phyloP scores from a whole-genome alignment of 2,113 vertebrate species.

The Coptodon bakossiorum region DNA sequence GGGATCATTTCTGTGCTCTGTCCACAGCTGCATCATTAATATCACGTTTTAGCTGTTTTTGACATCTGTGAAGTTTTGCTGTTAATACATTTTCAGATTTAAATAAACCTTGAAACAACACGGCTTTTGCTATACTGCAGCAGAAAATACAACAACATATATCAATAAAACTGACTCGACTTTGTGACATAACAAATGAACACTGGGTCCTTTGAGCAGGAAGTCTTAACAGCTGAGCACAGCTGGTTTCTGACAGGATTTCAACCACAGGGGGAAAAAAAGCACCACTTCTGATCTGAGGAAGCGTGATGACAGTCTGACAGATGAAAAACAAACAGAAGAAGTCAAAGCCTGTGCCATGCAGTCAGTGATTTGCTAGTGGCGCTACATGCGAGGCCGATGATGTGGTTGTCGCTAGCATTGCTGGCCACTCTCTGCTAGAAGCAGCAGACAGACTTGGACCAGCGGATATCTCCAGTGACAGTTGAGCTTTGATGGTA shows the following conservation, averaged over 20 bases:
- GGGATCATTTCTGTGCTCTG: neutral
- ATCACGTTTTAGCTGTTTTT: neutral
- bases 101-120: neutral
- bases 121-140: neutral
- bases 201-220: neutral
- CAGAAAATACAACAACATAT: neutral
- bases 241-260: neutral
- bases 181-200: neutral
- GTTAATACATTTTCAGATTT: neutral
- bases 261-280: neutral
- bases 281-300: neutral
- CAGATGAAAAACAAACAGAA: neutral
- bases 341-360: neutral
- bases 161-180: neutral
- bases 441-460: neutral
- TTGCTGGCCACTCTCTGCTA: neutral
- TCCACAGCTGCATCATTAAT: neutral
- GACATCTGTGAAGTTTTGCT: neutral
- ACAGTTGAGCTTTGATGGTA: neutral
- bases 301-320: neutral
- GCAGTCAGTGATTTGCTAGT: neutral
- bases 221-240: neutral
- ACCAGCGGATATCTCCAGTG: neutral
- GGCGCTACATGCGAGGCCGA: neutral
- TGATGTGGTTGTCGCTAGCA: neutral